A percentile compares a stretch with the other conserved stretches of the same genome.
Conservation (phyloP, 2,888 invertebrate species). For the Andrena marginata region DNA sequence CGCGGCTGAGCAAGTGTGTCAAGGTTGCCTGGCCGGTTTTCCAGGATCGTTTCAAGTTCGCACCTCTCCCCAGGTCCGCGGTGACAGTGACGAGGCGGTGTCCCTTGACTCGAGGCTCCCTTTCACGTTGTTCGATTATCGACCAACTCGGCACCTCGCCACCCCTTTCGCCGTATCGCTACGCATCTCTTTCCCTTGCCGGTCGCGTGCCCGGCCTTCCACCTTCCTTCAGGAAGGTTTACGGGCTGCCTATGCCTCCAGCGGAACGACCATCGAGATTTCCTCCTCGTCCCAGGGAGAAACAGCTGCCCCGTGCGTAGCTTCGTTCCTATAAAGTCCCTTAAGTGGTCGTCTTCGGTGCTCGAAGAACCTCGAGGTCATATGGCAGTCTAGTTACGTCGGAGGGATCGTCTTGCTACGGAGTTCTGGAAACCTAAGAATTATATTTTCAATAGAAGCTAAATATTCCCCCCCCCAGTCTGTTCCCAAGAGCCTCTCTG, state of each 20-base stretch:
- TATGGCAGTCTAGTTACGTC: no score
- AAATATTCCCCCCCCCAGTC: neutral
- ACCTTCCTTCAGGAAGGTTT: neutral
- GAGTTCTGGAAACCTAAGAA: no score
- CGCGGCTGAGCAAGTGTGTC: slow-evolving; percentile 20
- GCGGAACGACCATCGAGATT: neutral
- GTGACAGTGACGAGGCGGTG: slow-evolving; percentile 20
- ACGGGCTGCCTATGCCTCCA: neutral
- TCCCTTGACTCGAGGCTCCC: slow-evolving; percentile 37
- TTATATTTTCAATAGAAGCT: no score
- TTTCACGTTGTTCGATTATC: slow-evolving; percentile 51
- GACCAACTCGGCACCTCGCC: slow-evolving; percentile 22
- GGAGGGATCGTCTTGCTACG: no score
- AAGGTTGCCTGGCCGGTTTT: slow-evolving; percentile 41
- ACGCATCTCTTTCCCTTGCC: neutral
- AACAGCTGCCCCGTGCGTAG: no score
- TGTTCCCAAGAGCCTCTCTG: neutral
- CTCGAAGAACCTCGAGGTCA: no score
- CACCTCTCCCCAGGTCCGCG: neutral
- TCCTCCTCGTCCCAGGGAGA: no score
- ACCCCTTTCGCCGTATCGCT: neutral
- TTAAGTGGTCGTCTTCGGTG: no score
- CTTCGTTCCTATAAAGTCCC: no score
- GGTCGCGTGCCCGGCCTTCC: neutral
- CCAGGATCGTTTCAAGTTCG: slow-evolving; percentile 47